Base-by-base conservation (phyloP, 2,888 invertebrate species). In the Alentia gelatinosa region DNA sequence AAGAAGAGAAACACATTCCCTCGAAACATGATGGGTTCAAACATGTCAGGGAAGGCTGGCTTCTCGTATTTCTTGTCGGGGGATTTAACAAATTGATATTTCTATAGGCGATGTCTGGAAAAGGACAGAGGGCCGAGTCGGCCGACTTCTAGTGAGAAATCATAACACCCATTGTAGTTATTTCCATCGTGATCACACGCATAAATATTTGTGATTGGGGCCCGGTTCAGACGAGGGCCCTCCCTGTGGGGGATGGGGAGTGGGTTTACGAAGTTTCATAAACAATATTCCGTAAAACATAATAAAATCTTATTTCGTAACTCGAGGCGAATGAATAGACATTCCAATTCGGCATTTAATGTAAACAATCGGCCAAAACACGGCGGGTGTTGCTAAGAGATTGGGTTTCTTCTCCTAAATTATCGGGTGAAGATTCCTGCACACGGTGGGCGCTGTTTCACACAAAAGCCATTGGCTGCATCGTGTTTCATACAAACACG, bases 301-400 rank as follows among this genome's bases (percentile, higher is more conserved):
- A 40, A 40, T 83, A 83, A 83, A 83, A 83, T 68, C 39, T 83
- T 83, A 40, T 26, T 83, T 83, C n/a, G 83, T 35, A 23, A 83
- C 40, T 30, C 23, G 40, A 35, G 39, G 40, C 37, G 37, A 83
- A 83, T 40, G 83, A 83, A 83, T 83, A 83, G 39, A 39, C 83
- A 83, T 83, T 83, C 83, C 83, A 83, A 83, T 83, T 83, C 83
- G 39, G 40, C 39, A 40, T 83, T 83, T 40, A 83, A 83, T 83
- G 19, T 83, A 83, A 83, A 83, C 83, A 83, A 3, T 15, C 39
- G 0, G 15, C 68, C 30, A 68, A 19, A 68, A 68, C 68, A 30
- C 30, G 26, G 3, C 47, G 9, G 19, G 9, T 3, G 68, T 68
- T 68, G 68, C 68, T 68, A 68, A 68, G 68, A 30, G 68, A 68